Evolutionary conservation across 2,888 invertebrate genomes (phyloP).

Genomic region (Dynastes hyllus): DNA sequence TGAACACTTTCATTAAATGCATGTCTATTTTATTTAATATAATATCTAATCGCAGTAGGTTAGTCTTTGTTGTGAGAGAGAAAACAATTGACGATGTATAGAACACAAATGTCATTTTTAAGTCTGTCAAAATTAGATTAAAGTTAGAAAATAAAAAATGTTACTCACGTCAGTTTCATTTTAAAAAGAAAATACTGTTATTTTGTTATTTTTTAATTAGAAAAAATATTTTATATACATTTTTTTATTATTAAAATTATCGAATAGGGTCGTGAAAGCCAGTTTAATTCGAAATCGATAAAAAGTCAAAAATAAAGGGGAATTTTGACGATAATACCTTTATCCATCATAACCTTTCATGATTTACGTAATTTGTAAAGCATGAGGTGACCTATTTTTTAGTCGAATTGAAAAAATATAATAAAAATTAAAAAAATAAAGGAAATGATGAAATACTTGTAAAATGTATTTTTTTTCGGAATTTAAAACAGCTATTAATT

Average conservation of each 20-base stretch:
- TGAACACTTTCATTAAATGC: conserved; percentile 2
- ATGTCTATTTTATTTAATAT: not conserved
- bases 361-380: conserved; percentile 69
- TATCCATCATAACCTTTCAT: conserved; percentile 69
- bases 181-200: not conserved
- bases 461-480: too few relatives aligned
- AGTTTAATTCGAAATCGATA: not conserved
- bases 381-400: conserved; percentile 66
- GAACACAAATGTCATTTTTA: not conserved
- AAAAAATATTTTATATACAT: too few relatives aligned
- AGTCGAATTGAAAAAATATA: not conserved
- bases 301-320: not conserved
- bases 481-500: too few relatives aligned
- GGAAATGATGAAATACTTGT: not conserved
- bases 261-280: not conserved
- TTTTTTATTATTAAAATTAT: not conserved
- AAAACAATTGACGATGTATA: conserved; percentile 1
- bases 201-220: not conserved
- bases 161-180: not conserved
- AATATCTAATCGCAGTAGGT: not conserved
- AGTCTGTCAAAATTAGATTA: conserved; percentile 9
- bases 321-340: not conserved
- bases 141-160: not conserved
- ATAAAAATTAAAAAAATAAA: not conserved
- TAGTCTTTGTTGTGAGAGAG: not conserved